Evolutionary conservation across 1,140 invertebrate species (phyloP), one percentile per base, ranked within the genome.

Genomic region (Plutomurus gul): DNA sequence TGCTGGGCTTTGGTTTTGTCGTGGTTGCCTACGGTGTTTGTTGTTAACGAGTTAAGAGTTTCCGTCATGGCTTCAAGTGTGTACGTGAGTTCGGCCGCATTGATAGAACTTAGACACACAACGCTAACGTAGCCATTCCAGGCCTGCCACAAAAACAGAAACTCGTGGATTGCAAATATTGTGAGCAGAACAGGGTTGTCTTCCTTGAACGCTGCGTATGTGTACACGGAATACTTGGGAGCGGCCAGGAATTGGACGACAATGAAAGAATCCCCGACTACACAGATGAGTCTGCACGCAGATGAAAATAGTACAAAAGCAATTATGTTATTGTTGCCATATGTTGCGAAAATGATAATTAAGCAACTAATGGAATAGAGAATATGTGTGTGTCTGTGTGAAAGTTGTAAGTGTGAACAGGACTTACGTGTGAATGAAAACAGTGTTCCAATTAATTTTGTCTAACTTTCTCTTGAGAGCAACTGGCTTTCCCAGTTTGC

Each of bases 111-210:
- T 10, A 70, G 25, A 37, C 60, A 70, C 2, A 70, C 60, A 7
- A 70, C 60, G 8, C 33, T 37, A 33, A 70, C 60, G 30, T 70
- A 70, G 13, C 60, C 60, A 70, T 70, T 70, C 60, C 60, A 70
- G 13, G 60, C 60, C 37, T 70, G 60, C 60, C 60, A 70, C 6
- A 70, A 18, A 70, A 70, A 70, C 4, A 70, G 27, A 36, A 37
- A 30, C 27, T 70, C 60, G 27, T 70, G 60, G 7, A 70, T 3
- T 3, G 60, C 60, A 70, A 70, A 70, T 4, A 70, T 33, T 7
- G 4, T 7, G 13, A 36, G 25, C 10, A 70, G n/a, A 6, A 33
- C 10, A 3, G 20, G 4, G 16, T 30, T 70, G 20, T 70, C 60
- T 36, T 33, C 25, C n/a, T 70, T 30, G 6, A 70, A 27, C 8